Conservation (phyloP, 2,113 vertebrate genomes). For the Podarcis raffonei region DNA sequence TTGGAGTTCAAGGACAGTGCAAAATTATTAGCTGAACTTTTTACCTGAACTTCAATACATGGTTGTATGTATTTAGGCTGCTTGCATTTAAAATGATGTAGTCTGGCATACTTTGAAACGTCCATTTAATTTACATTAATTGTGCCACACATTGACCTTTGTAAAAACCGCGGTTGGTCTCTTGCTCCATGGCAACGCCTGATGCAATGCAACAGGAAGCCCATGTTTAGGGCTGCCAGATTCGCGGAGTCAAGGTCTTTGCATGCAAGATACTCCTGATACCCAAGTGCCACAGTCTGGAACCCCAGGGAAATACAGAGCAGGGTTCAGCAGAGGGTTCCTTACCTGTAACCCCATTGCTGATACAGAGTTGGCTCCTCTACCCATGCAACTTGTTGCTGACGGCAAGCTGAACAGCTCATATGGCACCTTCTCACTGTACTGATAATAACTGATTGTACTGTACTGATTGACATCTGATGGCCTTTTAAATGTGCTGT, state of each 20-base stretch:
- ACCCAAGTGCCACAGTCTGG: too few relatives aligned
- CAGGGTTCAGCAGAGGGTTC: too few relatives aligned
- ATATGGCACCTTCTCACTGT: neutral
- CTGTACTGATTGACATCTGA: too few relatives aligned
- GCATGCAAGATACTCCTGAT: too few relatives aligned
- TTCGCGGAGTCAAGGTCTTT: neutral
- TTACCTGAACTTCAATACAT: slow-evolving; percentile 44
- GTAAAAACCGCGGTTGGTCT: slow-evolving; percentile 19
- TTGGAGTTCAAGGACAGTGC: slow-evolving; percentile 15
- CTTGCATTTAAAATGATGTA: slow-evolving; percentile 17
- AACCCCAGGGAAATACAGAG: too few relatives aligned
- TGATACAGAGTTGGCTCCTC: too few relatives aligned
- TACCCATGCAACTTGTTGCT: neutral
- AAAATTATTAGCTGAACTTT: slow-evolving; percentile 47
- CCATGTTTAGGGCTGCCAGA: neutral
- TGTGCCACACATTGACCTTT: slow-evolving; percentile 37
- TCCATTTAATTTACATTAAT: slow-evolving; percentile 54
- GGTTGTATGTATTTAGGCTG: slow-evolving; percentile 13
- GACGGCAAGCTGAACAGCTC: neutral
- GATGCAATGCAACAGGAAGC: neutral
- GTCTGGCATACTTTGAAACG: slow-evolving; percentile 37
- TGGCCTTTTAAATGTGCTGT: too few relatives aligned
- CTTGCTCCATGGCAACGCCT: slow-evolving; percentile 1
- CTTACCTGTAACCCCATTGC: too few relatives aligned
- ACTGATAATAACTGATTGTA: too few relatives aligned